phyloP scores from a whole-genome alignment of 1,140 invertebrate genomes.

The Achroia grisella region DNA sequence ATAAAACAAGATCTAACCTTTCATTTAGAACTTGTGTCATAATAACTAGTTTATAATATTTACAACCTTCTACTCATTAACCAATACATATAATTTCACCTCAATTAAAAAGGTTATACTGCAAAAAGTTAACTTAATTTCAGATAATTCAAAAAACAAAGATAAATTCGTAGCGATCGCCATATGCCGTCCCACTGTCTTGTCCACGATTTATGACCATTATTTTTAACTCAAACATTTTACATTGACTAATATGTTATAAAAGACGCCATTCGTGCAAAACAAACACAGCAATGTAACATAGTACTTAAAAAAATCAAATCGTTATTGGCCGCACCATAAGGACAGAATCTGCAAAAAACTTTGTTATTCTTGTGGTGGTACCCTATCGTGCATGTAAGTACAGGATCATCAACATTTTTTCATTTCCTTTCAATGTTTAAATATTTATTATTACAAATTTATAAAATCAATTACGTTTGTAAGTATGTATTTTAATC shows the following conservation, averaged over 20 bases:
- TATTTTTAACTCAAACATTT: slow-evolving; percentile 3
- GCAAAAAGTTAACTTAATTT: slow-evolving; percentile 44
- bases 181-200: slow-evolving; percentile 57
- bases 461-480: no score
- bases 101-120: background rate
- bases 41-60: no score
- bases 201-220: slow-evolving; percentile 32
- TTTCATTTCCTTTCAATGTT: background rate
- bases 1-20: no score
- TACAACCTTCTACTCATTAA: no score
- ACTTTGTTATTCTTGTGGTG: slow-evolving; percentile 30
- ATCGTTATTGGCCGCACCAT: slow-evolving; percentile 35
- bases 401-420: slow-evolving; percentile 26
- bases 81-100: no score
- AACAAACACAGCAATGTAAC: slow-evolving; percentile 30
- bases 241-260: background rate
- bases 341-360: slow-evolving; percentile 39
- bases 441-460: no score
- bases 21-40: no score
- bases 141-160: slow-evolving; percentile 53
- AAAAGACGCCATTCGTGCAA: background rate
- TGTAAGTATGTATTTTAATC: no score
- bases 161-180: slow-evolving; percentile 54
- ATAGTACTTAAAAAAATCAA: slow-evolving; percentile 17
- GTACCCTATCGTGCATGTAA: slow-evolving; percentile 29